Evolutionary conservation across 37 sponge, comb jelly and placozoan species (phyloP), one percentile per base, ranked within the genome.

Genomic region (Aplysina aerophoba): DNA sequence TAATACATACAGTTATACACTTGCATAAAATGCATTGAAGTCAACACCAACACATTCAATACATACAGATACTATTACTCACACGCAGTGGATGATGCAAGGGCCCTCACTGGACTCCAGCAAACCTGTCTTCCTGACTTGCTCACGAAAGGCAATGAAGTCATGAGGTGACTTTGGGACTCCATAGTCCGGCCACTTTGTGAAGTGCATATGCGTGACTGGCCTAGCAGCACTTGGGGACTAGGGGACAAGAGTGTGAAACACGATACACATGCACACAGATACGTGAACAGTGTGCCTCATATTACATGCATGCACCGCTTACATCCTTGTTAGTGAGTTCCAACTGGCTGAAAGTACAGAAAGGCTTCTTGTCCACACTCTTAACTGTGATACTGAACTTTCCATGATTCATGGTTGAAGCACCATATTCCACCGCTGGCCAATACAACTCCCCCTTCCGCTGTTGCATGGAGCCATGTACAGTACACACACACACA

Each of bases 151-250:
- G 24, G 82, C 84, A 15, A 93, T 84, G 74, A 97, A 97, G 1
- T 85, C 87, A 15, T 92, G 85, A 14, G 92, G 89, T 37, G 90
- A 87, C 38, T 82, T 80, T 8, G 97, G 97, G 0, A 94, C 96
- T 25, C 94, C 94, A 81, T 92, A 97, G 61, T 97, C 97, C 0
- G 97, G 97, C 97, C 96, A 97, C 31, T 60, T 73, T 30, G 81
- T 84, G 79, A 92, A 95, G 87, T 97, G 97, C 64, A 91, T 95
- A 80, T 97, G 97, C 38, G 80, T 81, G 14, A 97, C 65, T 4
- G 77, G 72, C 5, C 97, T 87, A 0, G 88, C 33, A 62, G 89
- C 94, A 2, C 88, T 77, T 8, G 50, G 50, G 3, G 50, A 44
- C 50, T 44, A 8, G 6, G 8, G 50, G 50, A 44, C 8, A 8